Evolutionary conservation across 1,140 invertebrate genomes (phyloP), one percentile per base, ranked within the genome.

Genomic region (Meloidogyne exigua): DNA sequence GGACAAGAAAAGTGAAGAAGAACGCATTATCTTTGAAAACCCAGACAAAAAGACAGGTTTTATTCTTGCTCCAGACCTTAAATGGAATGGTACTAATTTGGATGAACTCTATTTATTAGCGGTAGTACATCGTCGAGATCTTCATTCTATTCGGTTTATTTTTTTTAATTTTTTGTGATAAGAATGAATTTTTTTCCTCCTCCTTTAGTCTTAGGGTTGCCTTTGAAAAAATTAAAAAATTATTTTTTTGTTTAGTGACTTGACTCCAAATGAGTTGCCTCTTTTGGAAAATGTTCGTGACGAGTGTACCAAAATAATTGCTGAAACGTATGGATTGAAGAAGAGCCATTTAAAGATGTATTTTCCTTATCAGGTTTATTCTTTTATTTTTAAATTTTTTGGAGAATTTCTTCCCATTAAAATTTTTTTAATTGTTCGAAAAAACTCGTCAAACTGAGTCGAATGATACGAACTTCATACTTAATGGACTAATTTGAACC

Each of bases 21-120:
- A 98, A 28, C 91, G 92, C 80, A 92, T 98, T 67, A 89, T 96
- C 7, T 92, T 90, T 85, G 92, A 96, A 88, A 93, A 96, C 88
- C 81, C 89, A 12, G 92, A 95, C 88, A 89, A 91, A 44, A 21
- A 92, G 65, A 91, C 86, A 67, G 95, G 96, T 0, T 98, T 98
- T 89, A 90, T 96, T 32, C 87, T 98, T 4, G 77, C 95, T 2
- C 94, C 65, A 0, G 95, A 98, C 89, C 89, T 96, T 68, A 98
- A 98, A 88, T 98, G 95, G 95, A 72, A 76, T 69, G 80, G 80
- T 11, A 63, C 39, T 12, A 92, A 95, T 89, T 85, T 91, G 4
- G 91, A 93, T 76, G 91, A 92, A 32, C 88, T 98, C 0, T 94
- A 97, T 86, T 88, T 95, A 7, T 88, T 95, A 68, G 95, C 93